Evolutionary conservation across 2,113 vertebrate genomes (phyloP).

Genomic region (Poecile atricapillus): DNA sequence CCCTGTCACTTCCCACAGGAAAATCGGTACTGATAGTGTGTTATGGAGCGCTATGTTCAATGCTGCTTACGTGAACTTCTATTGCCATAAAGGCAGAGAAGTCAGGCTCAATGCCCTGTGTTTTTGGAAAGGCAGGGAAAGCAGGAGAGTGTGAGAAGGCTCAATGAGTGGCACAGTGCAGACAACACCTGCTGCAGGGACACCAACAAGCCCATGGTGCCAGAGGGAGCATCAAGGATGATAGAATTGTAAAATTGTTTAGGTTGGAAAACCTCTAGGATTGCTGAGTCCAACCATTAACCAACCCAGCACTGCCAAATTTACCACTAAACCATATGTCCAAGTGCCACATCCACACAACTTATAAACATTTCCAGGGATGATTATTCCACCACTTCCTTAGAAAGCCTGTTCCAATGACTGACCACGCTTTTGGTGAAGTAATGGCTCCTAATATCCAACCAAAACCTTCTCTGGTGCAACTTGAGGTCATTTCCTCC

Average conservation of each 20-base stretch:
- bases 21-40: neutral
- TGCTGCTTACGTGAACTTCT: neutral
- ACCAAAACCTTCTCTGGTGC: neutral
- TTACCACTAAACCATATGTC: neutral
- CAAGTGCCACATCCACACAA: neutral
- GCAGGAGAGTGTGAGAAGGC: neutral
- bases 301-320: no score
- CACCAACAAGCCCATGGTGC: neutral
- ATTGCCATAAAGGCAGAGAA: neutral
- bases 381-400: neutral
- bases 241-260: neutral
- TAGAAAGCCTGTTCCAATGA: neutral
- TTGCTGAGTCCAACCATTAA: neutral
- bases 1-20: neutral
- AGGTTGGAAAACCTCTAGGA: neutral
- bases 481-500: neutral
- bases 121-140: neutral
- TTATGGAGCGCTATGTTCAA: rapidly evolving
- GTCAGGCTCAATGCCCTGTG: neutral
- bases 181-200: neutral
- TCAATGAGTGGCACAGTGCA: neutral
- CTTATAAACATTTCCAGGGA: neutral
- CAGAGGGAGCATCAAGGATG: neutral
- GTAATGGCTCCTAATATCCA: neutral
- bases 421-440: neutral